Conservation (phyloP, 1,140 invertebrate species). For the Theocolax elegans region DNA sequence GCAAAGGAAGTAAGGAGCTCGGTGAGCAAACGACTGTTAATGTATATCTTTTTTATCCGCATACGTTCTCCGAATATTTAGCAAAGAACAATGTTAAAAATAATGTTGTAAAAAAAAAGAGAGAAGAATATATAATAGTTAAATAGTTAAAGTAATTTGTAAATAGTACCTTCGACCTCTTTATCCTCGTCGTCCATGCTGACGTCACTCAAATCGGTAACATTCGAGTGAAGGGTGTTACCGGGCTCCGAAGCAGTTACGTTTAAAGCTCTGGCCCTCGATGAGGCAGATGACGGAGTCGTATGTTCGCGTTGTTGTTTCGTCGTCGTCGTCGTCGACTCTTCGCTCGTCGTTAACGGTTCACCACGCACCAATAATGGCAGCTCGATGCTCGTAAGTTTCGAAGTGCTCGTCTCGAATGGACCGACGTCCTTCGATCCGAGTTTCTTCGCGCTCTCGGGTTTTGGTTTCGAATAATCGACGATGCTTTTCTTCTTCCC, state of each 20-base stretch:
- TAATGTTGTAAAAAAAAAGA: not conserved
- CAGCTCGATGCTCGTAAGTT: not conserved
- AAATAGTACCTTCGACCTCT: slow-evolving; percentile 60
- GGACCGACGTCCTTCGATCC: slow-evolving; percentile 42
- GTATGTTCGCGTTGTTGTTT: slow-evolving; percentile 7
- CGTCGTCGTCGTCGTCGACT: not conserved
- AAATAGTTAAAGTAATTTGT: not conserved
- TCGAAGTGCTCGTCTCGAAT: too few species aligned
- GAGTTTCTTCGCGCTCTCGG: slow-evolving; percentile 56
- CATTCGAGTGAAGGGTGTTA: slow-evolving; percentile 61
- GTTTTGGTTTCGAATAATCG: slow-evolving; percentile 54
- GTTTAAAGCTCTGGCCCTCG: slow-evolving; percentile 59
- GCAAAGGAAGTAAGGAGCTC: too few species aligned
- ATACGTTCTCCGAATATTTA: too few species aligned
- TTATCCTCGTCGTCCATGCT: slow-evolving; percentile 75
- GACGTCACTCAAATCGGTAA: slow-evolving; percentile 74
- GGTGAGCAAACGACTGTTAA: too few species aligned
- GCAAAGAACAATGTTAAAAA: too few species aligned
- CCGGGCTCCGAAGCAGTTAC: slow-evolving; percentile 59
- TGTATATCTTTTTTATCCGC: too few species aligned
- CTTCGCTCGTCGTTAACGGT: not conserved
- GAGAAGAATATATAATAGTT: not conserved
- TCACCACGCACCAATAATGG: not conserved
- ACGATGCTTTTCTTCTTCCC: slow-evolving; percentile 54
- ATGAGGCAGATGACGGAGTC: slow-evolving; percentile 8